phyloP scores from a whole-genome alignment of 2,113 vertebrate genomes.

The rat (Rattus norvegicus) region DNA sequence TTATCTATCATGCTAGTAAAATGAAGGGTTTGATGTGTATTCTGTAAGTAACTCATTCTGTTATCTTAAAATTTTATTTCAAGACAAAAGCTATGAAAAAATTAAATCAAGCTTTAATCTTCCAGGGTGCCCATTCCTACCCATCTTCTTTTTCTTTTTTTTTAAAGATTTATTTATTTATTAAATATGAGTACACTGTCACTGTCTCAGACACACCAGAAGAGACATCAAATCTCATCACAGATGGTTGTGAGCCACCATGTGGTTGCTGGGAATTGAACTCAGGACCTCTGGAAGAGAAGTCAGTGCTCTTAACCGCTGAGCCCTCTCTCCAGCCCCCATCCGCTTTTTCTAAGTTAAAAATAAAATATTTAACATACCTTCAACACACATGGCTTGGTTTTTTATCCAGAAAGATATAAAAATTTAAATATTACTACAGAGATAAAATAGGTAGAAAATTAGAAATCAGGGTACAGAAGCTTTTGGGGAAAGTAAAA shows the following conservation, averaged over 20 bases:
- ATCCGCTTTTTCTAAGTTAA: background rate
- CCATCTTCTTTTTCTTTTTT: background rate
- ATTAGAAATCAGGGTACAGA: background rate
- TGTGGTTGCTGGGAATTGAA: no score
- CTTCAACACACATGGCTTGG: background rate
- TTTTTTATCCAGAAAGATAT: constrained; percentile 23
- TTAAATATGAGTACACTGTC: no score
- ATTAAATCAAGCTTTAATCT: background rate
- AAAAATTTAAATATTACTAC: background rate
- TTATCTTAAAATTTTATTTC: background rate
- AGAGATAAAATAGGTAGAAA: background rate
- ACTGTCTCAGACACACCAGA: no score
- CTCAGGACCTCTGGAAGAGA: no score
- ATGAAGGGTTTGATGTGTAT: background rate
- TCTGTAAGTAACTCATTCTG: background rate
- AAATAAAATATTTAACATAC: background rate
- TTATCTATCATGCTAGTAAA: background rate
- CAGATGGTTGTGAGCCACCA: no score
- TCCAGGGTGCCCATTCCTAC: background rate
- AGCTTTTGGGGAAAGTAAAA: background rate
- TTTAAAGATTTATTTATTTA: no score
- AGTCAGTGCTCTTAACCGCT: no score
- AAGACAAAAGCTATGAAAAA: background rate
- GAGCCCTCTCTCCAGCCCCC: no score
- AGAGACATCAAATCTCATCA: no score